These are phyloP conservation scores for Halcyon senegalensis DNA, from an alignment of 2,113 vertebrate species.

Conservation along the genomic window DNA sequence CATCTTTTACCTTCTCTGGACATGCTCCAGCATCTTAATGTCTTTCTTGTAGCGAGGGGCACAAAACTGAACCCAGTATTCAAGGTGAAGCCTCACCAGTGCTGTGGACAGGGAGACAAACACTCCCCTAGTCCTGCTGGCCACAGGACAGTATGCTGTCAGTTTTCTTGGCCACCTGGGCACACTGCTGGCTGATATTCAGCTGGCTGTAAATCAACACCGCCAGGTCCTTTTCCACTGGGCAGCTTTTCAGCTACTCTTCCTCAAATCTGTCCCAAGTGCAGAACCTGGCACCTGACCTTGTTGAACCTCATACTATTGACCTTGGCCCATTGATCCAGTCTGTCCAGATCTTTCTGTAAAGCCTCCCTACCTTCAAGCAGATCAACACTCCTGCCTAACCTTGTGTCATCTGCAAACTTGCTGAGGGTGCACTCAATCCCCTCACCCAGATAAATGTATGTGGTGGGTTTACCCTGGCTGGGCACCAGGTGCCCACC, in stretches of 20 bases:
- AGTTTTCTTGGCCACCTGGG: not conserved
- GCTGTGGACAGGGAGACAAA: fast-evolving
- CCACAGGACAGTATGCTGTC: not conserved
- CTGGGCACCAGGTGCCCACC: too few relatives aligned
- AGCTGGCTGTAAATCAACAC: fast-evolving
- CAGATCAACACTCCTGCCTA: not conserved
- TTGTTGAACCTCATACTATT: not conserved
- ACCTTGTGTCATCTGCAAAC: not conserved
- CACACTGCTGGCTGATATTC: not conserved
- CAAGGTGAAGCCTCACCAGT: fast-evolving
- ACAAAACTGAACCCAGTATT: not conserved
- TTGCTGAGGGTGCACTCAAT: fast-evolving
- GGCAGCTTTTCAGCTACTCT: not conserved
- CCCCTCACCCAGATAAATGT: not conserved
- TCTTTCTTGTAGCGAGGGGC: not conserved
- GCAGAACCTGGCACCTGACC: fast-evolving
- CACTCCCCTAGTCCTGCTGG: not conserved
- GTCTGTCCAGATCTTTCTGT: not conserved
- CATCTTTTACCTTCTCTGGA: not conserved
- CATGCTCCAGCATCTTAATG: not conserved
- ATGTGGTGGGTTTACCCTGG: too few relatives aligned
- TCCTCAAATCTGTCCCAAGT: not conserved
- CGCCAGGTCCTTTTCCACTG: fast-evolving
- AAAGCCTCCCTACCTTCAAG: not conserved
- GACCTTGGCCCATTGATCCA: fast-evolving